Evolutionary conservation across 2,888 invertebrate species (phyloP), one percentile per base, ranked within the genome.

Genomic region (Ochlodes sylvanus): DNA sequence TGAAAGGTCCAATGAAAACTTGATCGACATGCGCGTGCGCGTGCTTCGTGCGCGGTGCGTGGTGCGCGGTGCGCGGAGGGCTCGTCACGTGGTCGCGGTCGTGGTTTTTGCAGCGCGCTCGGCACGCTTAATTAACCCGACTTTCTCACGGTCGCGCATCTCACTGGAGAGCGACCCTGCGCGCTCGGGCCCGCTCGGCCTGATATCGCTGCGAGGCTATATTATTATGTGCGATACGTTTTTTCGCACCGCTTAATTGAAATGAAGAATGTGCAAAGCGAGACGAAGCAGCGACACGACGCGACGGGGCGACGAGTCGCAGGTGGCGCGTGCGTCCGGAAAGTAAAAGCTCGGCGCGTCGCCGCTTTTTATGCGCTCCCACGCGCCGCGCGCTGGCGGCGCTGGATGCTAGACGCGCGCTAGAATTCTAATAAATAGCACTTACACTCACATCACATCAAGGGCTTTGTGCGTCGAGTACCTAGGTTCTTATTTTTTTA

Each of bases 341-440:
- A 75, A 75, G 75, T 73, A 75, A 75, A 75, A 75, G 75, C 71
- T 41, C 69, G 42, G 5, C 7, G 50, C 19, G 56, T n/a, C 38
- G 41, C 65, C 15, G 57, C 63, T 64, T 66, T 66, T 60, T 66
- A 21, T 15, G 21, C 38, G 57, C n/a, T 2, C 19, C 44, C 44
- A 7, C 44, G 44, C 50, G 50, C 50, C 19, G 19, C 50, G 2
- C 12, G 10, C 10, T 10, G 12, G 62, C 57, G 42, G 27, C 52
- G 17, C 50, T 10, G 50, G 34, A 61, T 14, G 21, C 62, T 47
- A 47, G 47, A 9, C 10, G 44, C 27, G 15, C 17, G 47, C 44
- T 60, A 47, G 34, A 38, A 38, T 38, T 38, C 38, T 38, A 12
- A 38, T 38, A 38, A 12, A 38, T 38, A 38, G 38, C 38, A 38